Evolutionary conservation across 2,797 vertebrate genomes (phyloP).

Genomic region (Phoxinus dragarum): DNA sequence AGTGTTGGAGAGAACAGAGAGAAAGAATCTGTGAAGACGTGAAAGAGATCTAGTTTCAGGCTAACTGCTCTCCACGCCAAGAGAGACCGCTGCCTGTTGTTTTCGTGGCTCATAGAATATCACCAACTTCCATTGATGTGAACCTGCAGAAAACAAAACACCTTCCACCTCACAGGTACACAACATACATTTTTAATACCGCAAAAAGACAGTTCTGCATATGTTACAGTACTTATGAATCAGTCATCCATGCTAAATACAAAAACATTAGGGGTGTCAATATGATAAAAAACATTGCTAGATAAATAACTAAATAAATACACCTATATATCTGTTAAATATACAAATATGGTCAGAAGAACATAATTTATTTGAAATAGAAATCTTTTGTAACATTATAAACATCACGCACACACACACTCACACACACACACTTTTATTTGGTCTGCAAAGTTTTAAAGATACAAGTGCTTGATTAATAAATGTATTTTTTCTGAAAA

Average conservation of each 20-base stretch:
- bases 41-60: slow-evolving; percentile 14
- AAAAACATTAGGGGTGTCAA: not conserved
- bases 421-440: too few species aligned
- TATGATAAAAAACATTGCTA: not conserved
- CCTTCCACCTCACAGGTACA: not conserved
- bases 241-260: not conserved
- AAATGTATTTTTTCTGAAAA: too few species aligned
- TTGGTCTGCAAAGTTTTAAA: too few species aligned
- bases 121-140: slow-evolving; percentile 8
- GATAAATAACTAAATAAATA: too few species aligned
- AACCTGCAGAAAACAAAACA: slow-evolving; percentile 9
- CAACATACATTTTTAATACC: not conserved
- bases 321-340: too few species aligned
- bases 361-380: too few species aligned
- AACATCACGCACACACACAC: too few species aligned
- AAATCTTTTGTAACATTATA: too few species aligned
- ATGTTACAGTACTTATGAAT: not conserved
- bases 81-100: not conserved
- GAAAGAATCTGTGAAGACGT: slow-evolving; percentile 13
- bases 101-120: slow-evolving; percentile 12
- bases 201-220: not conserved
- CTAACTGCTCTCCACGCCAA: slow-evolving; percentile 11
- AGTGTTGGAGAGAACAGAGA: slow-evolving; percentile 15
- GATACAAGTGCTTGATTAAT: too few species aligned
- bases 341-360: too few species aligned